phyloP scores from a whole-genome alignment of 2,888 invertebrate species.

The Adelognathus sp. region DNA sequence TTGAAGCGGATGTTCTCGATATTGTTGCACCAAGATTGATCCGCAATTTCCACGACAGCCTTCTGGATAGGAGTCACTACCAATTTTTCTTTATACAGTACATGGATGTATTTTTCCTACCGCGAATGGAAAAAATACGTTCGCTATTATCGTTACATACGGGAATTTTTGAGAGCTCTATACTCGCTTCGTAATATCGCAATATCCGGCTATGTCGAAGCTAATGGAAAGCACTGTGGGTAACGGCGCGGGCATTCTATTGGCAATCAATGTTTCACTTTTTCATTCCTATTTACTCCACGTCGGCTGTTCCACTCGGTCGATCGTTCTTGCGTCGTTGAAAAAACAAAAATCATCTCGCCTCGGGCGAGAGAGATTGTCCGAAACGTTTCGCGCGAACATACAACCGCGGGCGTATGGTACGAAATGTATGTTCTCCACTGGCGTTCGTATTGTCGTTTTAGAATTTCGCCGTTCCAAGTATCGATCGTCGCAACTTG shows the following conservation, averaged over 20 bases:
- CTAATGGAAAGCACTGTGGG: background rate
- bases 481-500: background rate
- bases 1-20: too few relatives aligned
- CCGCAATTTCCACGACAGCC: too few relatives aligned
- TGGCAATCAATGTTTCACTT: background rate
- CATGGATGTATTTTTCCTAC: background rate
- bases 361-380: too few relatives aligned
- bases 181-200: background rate
- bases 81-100: too few relatives aligned
- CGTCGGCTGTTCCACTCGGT: background rate
- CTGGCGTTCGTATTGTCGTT: background rate
- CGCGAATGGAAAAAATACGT: background rate
- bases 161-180: background rate
- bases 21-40: too few relatives aligned
- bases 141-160: background rate
- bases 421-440: conserved; percentile 4
- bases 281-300: background rate
- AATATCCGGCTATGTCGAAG: background rate
- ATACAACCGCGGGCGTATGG: background rate
- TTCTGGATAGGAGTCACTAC: too few relatives aligned
- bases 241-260: background rate
- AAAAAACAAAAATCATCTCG: background rate
- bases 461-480: background rate
- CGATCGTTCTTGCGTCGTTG: background rate
- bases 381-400: background rate